Evolutionary conservation across 2,113 vertebrate species (phyloP).

Genomic region (Neodontobutis hainanensis): DNA sequence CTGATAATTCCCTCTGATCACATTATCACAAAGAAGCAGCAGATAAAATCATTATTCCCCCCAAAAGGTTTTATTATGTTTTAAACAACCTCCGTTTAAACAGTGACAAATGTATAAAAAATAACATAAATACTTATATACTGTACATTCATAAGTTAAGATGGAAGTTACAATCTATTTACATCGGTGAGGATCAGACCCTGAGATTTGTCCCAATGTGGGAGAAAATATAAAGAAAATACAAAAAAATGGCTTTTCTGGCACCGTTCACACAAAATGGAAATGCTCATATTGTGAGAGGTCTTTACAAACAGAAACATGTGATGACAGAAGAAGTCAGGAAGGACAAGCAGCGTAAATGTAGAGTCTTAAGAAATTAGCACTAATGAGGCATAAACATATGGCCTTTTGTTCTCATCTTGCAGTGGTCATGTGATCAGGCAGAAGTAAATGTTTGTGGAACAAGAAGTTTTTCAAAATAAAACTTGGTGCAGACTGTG

Average conservation of each 20-base stretch:
- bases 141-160: slow-evolving; percentile 59
- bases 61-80: slow-evolving; percentile 26
- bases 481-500: no score
- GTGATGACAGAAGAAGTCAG: neutral
- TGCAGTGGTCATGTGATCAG: no score
- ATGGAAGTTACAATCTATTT: slow-evolving; percentile 40
- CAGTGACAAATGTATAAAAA: slow-evolving; percentile 51
- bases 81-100: slow-evolving; percentile 8
- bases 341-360: no score
- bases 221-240: slow-evolving; percentile 29
- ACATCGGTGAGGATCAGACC: slow-evolving; percentile 42
- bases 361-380: no score
- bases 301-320: neutral
- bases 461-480: no score
- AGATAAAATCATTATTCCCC: neutral
- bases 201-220: slow-evolving; percentile 72
- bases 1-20: neutral
- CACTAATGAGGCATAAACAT: no score
- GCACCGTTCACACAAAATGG: neutral
- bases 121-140: slow-evolving; percentile 56
- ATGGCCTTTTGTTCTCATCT: no score
- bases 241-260: neutral
- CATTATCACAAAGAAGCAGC: neutral
- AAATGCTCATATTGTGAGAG: neutral
- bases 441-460: no score